Base-by-base conservation (phyloP, 30 jellyfish, hydroid and myxozoan genomes). In the Hydra vulgaris region DNA sequence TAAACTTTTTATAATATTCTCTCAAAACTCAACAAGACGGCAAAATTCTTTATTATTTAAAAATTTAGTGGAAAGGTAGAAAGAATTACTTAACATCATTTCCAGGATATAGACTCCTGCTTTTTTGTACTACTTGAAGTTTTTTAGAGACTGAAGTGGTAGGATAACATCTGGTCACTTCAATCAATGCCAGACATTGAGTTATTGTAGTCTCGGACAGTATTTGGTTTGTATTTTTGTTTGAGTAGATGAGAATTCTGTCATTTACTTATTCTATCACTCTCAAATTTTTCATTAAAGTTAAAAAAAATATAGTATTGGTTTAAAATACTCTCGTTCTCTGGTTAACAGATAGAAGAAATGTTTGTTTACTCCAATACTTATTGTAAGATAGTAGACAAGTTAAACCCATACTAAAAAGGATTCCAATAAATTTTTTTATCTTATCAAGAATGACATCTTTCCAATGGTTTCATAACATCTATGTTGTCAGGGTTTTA, bases 81-180 rank as follows among this genome's bases (percentile, higher is more conserved):
- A 74, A 19, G 81, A 24, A 74, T 74, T 74, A 19, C 74, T 74
- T 22, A 74, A 26, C 24, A 74, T 22, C 73, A 23, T 74, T 74
- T 74, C 81, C 70, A 74, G 81, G 70, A 26, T 74, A 74, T 22
- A 8, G 53, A 74, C 81, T 23, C 81, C 81, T 74, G 81, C 81
- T 25, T 74, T 23, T 25, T 74, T 74, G 70, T 74, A 74, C 81
- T 74, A 40, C 61, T 12, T n/a, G n/a, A n/a, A n/a, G n/a, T 40
- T 40, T 40, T 40, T 40, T 40, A 12, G 25, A 69, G 76, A 69
- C 76, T 15, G 5, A 15, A 56, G 72, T 69, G 76, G 5, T 69
- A 69, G 61, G 61, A 40, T 40, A 40, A 23, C 76, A 69, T 69
- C 76, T 69, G 76, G 76, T 69, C 76, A 23, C 76, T 69, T 21